Evolutionary conservation across 2,888 invertebrate species (phyloP).

Genomic region (Drosophila antonietae): DNA sequence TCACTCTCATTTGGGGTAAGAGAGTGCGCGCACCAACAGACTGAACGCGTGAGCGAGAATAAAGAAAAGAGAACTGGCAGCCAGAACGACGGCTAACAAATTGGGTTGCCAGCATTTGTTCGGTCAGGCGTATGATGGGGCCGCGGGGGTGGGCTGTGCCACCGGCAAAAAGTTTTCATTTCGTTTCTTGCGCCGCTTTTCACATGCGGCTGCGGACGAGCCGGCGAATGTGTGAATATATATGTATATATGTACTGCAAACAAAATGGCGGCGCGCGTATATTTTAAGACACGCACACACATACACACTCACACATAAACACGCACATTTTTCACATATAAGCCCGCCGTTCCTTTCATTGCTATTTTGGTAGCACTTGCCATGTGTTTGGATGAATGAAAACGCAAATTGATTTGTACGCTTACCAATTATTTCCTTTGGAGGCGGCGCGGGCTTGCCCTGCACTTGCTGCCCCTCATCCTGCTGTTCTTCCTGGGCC

Average conservation of each 20-base stretch:
- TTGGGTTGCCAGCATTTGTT: slow-evolving; percentile 66
- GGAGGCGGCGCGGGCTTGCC: slow-evolving; percentile 85
- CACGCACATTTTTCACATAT: slow-evolving; percentile 59
- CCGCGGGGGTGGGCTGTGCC: slow-evolving; percentile 46
- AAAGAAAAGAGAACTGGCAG: slow-evolving; percentile 6
- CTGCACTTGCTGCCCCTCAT: slow-evolving; percentile 79
- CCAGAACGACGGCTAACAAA: slow-evolving; percentile 43
- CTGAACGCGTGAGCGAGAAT: slow-evolving; percentile 2
- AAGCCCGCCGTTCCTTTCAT: slow-evolving; percentile 51
- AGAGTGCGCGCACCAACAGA: slow-evolving; percentile 38
- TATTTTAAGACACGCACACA: slow-evolving; percentile 78
- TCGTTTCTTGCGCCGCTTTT: slow-evolving; percentile 69
- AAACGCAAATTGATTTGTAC: slow-evolving; percentile 50
- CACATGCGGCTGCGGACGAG: slow-evolving; percentile 57
- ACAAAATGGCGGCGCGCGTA: slow-evolving; percentile 82
- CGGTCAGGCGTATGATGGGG: slow-evolving; percentile 29
- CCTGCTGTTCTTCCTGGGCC: slow-evolving; percentile 81
- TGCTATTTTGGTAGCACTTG: slow-evolving; percentile 71
- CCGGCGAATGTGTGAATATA: slow-evolving; percentile 57
- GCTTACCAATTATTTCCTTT: slow-evolving; percentile 94
- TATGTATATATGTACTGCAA: slow-evolving; percentile 56
- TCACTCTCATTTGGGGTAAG: slow-evolving; percentile 20
- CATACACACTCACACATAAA: slow-evolving; percentile 64
- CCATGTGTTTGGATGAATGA: slow-evolving; percentile 68
- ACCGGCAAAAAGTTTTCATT: slow-evolving; percentile 75